Conservation (phyloP, 2,888 invertebrate species). For the Chrysolina americana region DNA sequence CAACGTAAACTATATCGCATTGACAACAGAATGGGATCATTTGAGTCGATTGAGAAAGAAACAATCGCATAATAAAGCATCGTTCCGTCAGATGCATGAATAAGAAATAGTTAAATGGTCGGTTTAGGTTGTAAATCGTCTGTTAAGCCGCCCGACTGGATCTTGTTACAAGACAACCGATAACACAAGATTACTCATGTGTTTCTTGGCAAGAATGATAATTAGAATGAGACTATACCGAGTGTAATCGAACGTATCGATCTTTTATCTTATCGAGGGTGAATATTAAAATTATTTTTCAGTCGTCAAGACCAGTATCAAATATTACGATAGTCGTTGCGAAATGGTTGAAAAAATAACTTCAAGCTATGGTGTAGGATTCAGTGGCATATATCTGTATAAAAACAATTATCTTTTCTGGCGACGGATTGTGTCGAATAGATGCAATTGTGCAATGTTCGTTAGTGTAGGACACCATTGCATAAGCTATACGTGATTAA, state of each 20-base stretch:
- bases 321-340: no score
- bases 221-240: not conserved
- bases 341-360: no score
- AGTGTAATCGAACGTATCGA: not conserved
- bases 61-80: slow-evolving; percentile 48
- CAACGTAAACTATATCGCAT: slow-evolving; percentile 43
- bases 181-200: slow-evolving; percentile 10
- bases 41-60: slow-evolving; percentile 34
- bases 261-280: no score
- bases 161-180: slow-evolving; percentile 31
- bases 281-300: no score
- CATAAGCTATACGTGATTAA: no score
- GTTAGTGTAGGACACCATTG: no score
- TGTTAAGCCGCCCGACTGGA: slow-evolving; percentile 40
- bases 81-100: slow-evolving; percentile 43
- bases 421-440: no score
- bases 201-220: not conserved
- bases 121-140: slow-evolving; percentile 45
- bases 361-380: no score
- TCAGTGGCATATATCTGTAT: no score
- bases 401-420: no score
- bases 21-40: slow-evolving; percentile 48
- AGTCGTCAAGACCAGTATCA: no score
- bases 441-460: no score
- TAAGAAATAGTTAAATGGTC: slow-evolving; percentile 48